These are phyloP conservation scores for Sinonovacula constricta DNA, from an alignment of 1,140 invertebrate species.

Conservation along the genomic window DNA sequence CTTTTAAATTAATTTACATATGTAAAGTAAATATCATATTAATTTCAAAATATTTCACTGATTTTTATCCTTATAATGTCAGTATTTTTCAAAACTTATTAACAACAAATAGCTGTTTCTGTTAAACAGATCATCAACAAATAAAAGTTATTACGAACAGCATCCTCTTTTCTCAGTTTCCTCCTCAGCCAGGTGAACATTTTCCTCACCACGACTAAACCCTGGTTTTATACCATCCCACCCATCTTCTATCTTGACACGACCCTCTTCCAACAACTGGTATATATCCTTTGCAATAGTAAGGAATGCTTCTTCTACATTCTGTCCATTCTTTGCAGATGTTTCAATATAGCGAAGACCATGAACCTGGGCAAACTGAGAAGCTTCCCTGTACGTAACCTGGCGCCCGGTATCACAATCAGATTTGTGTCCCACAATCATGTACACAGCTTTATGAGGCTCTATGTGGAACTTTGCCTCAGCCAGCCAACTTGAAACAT, in stretches of 20 bases:
- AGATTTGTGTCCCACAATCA: slow-evolving; percentile 96
- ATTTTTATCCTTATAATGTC: too few species aligned
- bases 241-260: slow-evolving; percentile 96
- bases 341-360: slow-evolving; percentile 97
- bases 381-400: slow-evolving; percentile 86
- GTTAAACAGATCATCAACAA: too few species aligned
- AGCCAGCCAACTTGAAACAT: slow-evolving; percentile 96
- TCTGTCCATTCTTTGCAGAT: slow-evolving; percentile 91
- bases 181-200: slow-evolving; percentile 88
- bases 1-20: too few species aligned
- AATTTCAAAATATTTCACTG: too few species aligned
- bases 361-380: slow-evolving; percentile 94
- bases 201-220: slow-evolving; percentile 80
- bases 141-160: too few species aligned
- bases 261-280: slow-evolving; percentile 92
- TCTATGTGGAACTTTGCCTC: slow-evolving; percentile 96
- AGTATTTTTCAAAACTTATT: too few species aligned
- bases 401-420: slow-evolving; percentile 82
- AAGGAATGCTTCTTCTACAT: slow-evolving; percentile 96
- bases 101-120: too few species aligned
- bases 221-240: slow-evolving; percentile 99
- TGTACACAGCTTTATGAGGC: slow-evolving; percentile 90
- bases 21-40: too few species aligned
- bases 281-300: slow-evolving; percentile 94
- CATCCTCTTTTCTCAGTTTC: slow-evolving; percentile 93